These are phyloP conservation scores for Brachypterus glaber DNA, from an alignment of 2,888 invertebrate genomes.

Conservation along the genomic window DNA sequence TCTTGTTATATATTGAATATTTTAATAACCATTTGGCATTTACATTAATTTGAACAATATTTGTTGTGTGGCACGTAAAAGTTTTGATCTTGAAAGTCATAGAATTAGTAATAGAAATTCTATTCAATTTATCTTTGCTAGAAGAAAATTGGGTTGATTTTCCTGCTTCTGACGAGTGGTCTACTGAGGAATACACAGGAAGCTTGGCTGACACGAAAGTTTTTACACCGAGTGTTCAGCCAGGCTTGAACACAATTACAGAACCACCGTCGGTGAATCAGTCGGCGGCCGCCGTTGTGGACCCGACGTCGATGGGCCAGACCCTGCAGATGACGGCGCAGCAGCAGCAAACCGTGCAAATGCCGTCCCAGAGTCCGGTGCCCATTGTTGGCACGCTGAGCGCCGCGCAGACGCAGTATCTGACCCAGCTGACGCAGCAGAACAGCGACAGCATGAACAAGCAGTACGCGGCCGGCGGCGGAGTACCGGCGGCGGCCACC, in stretches of 20 bases:
- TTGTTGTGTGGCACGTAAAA: too few relatives aligned
- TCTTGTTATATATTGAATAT: too few relatives aligned
- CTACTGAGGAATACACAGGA: slow-evolving; percentile 83
- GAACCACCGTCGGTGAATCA: slow-evolving; percentile 16
- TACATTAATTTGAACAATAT: too few relatives aligned
- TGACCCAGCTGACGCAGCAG: slow-evolving; percentile 48
- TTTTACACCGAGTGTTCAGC: slow-evolving; percentile 60
- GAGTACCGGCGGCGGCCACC: slow-evolving; percentile 17
- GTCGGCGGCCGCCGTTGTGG: slow-evolving; percentile 18
- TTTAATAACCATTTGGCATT: too few relatives aligned
- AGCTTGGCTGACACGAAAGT: slow-evolving; percentile 91
- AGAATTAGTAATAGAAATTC: background rate
- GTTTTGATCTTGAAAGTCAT: too few relatives aligned
- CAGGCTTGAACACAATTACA: slow-evolving; percentile 24
- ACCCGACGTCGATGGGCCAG: slow-evolving; percentile 15
- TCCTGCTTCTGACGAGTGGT: slow-evolving; percentile 49
- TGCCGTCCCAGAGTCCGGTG: slow-evolving; percentile 27
- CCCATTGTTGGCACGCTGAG: slow-evolving; percentile 42
- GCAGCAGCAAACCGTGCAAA: slow-evolving; percentile 11
- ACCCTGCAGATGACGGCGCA: slow-evolving; percentile 10
- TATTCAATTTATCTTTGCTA: background rate
- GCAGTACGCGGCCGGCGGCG: slow-evolving; percentile 25
- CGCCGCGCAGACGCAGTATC: slow-evolving; percentile 51
- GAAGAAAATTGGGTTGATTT: slow-evolving; percentile 66
- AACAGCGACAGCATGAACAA: slow-evolving; percentile 35